These are phyloP conservation scores for Drosophila gaucha DNA, from an alignment of 2,888 invertebrate species.

Conservation along the genomic window DNA sequence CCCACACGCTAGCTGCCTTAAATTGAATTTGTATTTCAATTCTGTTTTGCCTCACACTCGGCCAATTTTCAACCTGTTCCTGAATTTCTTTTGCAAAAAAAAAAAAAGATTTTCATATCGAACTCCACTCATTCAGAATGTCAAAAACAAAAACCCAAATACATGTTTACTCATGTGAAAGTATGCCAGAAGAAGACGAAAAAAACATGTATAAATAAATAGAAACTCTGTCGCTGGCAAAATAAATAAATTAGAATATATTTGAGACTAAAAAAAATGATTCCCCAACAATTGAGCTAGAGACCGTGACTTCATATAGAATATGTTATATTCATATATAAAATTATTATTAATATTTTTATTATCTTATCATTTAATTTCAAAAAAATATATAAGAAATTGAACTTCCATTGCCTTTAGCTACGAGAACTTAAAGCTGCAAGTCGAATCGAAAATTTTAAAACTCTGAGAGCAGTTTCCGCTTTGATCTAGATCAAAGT, in stretches of 20 bases:
- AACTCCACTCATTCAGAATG: slow-evolving; percentile 2
- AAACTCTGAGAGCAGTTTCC: too few relatives aligned
- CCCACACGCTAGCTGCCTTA: not conserved
- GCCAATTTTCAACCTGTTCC: not conserved
- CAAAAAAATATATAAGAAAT: too few relatives aligned
- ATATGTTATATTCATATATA: too few relatives aligned
- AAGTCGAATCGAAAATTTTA: too few relatives aligned
- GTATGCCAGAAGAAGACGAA: not conserved
- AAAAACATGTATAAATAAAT: not conserved
- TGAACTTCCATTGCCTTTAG: too few relatives aligned
- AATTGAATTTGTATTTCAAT: not conserved
- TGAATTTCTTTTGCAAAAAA: not conserved
- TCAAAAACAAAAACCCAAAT: not conserved
- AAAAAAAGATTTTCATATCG: not conserved
- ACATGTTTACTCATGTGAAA: slow-evolving; percentile 9
- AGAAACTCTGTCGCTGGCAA: not conserved
- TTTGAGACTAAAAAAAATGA: not conserved
- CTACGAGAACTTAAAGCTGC: too few relatives aligned
- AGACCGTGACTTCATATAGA: too few relatives aligned
- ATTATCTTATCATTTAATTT: too few relatives aligned
- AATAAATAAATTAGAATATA: not conserved
- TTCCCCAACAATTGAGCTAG: not conserved
- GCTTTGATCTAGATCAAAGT: too few relatives aligned
- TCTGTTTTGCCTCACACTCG: not conserved
- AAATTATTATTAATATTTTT: too few relatives aligned